Conservation (phyloP, 2,888 invertebrate genomes). For the Eueremaeus valkanovi region DNA sequence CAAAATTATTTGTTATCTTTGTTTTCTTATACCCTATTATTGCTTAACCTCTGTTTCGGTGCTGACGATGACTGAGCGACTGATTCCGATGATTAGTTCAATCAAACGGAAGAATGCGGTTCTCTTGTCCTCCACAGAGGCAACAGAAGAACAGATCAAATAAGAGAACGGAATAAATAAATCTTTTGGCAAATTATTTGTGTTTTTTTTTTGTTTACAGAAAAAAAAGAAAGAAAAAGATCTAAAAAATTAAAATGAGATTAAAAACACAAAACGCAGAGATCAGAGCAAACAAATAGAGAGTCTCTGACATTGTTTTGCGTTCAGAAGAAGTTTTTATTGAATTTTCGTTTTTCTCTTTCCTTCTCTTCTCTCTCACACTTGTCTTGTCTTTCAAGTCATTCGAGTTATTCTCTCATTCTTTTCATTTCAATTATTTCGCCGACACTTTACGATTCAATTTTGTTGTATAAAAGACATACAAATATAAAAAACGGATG, state of each 20-base stretch:
- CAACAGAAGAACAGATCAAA: background rate
- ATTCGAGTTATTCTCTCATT: background rate
- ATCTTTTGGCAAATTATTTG: background rate
- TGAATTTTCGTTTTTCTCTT: background rate
- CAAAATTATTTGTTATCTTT: background rate
- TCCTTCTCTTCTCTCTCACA: background rate
- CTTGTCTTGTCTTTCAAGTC: background rate
- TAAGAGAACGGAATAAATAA: background rate
- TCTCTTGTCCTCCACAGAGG: background rate
- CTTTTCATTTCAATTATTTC: background rate
- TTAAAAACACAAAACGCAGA: no score
- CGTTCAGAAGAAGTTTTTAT: no score
- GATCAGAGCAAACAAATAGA: no score
- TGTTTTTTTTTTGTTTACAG: background rate
- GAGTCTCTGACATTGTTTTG: no score
- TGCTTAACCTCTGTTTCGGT: background rate
- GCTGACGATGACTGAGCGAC: background rate
- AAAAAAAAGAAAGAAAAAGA: no score
- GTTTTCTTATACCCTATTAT: background rate
- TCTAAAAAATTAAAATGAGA: no score
- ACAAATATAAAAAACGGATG: conserved; percentile 10
- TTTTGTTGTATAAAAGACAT: background rate
- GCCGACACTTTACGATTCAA: conserved; percentile 16
- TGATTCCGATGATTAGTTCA: conserved; percentile 11
- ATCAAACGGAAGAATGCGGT: conserved; percentile 12